Evolutionary conservation across 2,888 invertebrate species (phyloP).

Genomic region (Rhagonycha lutea): DNA sequence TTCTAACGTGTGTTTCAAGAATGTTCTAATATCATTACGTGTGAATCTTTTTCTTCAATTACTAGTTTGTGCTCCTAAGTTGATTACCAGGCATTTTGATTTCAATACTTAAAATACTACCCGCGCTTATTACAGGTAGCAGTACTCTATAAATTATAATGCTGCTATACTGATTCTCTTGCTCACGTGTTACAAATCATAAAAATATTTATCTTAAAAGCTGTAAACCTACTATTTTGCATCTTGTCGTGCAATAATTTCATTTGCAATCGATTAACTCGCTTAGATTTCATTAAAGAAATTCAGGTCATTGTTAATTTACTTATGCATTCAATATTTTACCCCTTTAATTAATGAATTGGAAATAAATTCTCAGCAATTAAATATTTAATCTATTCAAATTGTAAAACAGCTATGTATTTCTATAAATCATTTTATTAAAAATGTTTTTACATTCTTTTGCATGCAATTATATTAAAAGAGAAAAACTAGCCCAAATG

Average conservation of each 20-base stretch:
- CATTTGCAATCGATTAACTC: neutral
- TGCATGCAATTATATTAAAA: too few species aligned
- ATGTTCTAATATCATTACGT: neutral
- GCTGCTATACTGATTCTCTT: neutral
- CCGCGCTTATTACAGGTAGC: neutral
- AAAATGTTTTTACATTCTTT: too few species aligned
- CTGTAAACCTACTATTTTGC: neutral
- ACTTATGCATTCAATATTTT: neutral
- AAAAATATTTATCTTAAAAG: neutral
- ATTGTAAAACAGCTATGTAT: too few species aligned
- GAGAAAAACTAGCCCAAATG: too few species aligned
- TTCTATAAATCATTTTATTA: too few species aligned
- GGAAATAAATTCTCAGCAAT: neutral
- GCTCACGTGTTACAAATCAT: neutral
- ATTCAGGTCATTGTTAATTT: neutral
- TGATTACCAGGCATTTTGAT: neutral
- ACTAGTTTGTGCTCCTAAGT: neutral
- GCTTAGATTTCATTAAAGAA: neutral
- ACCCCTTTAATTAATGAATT: neutral
- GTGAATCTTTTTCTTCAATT: neutral
- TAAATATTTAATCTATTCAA: neutral
- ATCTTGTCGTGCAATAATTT: neutral
- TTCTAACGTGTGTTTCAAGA: neutral
- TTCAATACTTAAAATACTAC: neutral
- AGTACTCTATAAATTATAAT: neutral